phyloP scores from a whole-genome alignment of 1,140 invertebrate genomes.

The Stratiolaelaps scimitus region DNA sequence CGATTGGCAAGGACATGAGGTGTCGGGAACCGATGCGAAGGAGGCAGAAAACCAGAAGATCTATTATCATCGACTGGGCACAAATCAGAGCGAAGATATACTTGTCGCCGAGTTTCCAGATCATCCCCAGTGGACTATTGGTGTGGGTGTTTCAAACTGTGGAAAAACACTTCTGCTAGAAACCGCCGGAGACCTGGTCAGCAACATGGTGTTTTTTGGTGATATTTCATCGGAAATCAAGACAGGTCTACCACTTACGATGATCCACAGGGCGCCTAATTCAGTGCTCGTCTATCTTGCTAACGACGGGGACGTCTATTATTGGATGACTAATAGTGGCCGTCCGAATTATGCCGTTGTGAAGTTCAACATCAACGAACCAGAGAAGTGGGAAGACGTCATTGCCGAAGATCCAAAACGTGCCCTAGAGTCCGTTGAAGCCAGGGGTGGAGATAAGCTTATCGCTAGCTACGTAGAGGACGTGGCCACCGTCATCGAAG shows the following conservation, averaged over 20 bases:
- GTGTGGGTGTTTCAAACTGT: conserved; percentile 54
- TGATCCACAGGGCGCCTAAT: no score
- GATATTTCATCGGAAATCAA: neutral
- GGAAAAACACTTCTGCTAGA: conserved; percentile 71
- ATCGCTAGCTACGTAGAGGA: conserved; percentile 80
- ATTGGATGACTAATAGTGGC: conserved; percentile 56
- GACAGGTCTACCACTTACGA: neutral
- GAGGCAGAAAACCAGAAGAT: conserved; percentile 79
- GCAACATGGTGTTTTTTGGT: conserved; percentile 61
- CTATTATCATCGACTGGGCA: conserved; percentile 78
- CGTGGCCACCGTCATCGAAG: conserved; percentile 71
- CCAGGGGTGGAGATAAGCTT: conserved; percentile 72
- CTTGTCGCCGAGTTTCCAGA: conserved; percentile 79
- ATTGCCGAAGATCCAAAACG: conserved; percentile 74
- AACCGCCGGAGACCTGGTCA: conserved; percentile 65
- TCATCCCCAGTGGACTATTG: conserved; percentile 63
- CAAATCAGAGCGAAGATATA: conserved; percentile 71
- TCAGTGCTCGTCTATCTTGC: conserved; percentile 51
- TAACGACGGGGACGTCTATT: conserved; percentile 65
- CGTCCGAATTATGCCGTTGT: conserved; percentile 45
- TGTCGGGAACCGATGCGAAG: conserved; percentile 72
- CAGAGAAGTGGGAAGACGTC: conserved; percentile 57
- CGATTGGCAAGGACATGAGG: conserved; percentile 55
- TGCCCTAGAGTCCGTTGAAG: conserved; percentile 73
- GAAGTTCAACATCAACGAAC: conserved; percentile 42